Evolutionary conservation across 2,888 invertebrate species (phyloP).

Genomic region (Cremastobaeus sp.): DNA sequence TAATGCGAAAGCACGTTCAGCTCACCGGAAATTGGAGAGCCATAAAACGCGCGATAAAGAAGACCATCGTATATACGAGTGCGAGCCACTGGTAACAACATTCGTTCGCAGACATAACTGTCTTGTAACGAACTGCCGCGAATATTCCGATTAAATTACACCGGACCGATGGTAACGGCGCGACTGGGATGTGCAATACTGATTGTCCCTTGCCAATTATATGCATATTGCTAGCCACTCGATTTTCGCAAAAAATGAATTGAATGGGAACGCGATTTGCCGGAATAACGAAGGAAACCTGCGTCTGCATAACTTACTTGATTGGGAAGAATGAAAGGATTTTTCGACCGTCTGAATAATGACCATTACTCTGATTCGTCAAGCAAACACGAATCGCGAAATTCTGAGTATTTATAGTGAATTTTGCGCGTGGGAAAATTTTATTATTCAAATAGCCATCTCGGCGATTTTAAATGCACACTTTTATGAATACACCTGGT

Average conservation of each 20-base stretch:
- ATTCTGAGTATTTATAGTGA: neutral
- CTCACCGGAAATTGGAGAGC: constrained; percentile 38
- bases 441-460: too few relatives aligned
- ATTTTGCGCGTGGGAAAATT: too few relatives aligned
- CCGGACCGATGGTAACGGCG: constrained; percentile 11
- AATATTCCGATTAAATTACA: constrained; percentile 4
- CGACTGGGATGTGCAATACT: constrained; percentile 2
- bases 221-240: constrained; percentile 24
- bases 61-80: constrained; percentile 15
- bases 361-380: constrained; percentile 1
- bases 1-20: constrained; percentile 43
- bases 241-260: neutral
- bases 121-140: constrained; percentile 29
- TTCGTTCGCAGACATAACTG: constrained; percentile 21
- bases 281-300: constrained; percentile 7
- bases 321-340: constrained; percentile 3
- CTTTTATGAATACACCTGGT: too few relatives aligned
- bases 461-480: too few relatives aligned
- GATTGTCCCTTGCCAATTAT: constrained; percentile 21
- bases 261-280: constrained; percentile 3
- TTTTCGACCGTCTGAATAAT: neutral
- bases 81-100: constrained; percentile 21
- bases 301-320: constrained; percentile 7
- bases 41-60: constrained; percentile 40
- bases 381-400: neutral